Conservation (phyloP, 2,888 invertebrate species). For the Dusona sp. region DNA sequence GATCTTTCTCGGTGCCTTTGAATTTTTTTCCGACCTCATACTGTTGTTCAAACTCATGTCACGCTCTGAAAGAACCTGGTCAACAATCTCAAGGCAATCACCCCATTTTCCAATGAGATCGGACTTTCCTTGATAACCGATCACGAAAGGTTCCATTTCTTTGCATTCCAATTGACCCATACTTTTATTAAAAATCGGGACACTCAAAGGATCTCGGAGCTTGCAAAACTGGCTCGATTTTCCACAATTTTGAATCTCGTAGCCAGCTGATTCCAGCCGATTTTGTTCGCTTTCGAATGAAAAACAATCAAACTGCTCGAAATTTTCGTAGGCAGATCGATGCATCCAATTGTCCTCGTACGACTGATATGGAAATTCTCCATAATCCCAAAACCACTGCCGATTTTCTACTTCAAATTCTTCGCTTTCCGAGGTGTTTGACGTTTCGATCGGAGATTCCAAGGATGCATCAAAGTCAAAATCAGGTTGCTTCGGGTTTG, state of each 20-base stretch:
- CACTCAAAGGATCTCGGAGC: constrained; percentile 39
- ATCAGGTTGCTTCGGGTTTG: not conserved
- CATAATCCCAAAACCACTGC: not conserved
- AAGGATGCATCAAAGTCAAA: not conserved
- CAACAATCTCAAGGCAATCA: constrained; percentile 64
- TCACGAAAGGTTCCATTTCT: constrained; percentile 59
- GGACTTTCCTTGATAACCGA: constrained; percentile 67
- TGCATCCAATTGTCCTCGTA: not conserved
- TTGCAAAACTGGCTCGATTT: constrained; percentile 2
- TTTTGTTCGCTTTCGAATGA: not conserved
- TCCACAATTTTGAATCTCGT: not conserved
- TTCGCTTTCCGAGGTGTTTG: not conserved
- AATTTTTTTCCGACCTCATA: not conserved
- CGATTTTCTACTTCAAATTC: not conserved
- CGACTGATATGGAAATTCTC: not conserved
- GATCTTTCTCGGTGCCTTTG: not conserved
- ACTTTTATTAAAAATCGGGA: constrained; percentile 7
- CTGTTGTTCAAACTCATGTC: constrained; percentile 41
- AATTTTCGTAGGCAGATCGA: not conserved
- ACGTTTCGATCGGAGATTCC: not conserved
- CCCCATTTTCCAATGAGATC: constrained; percentile 73
- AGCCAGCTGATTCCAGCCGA: not conserved
- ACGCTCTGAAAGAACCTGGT: constrained; percentile 58
- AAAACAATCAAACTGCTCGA: not conserved
- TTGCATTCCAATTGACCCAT: constrained; percentile 1